Evolutionary conservation across 2,888 invertebrate genomes (phyloP), one percentile per base, ranked within the genome.

Genomic region (Timema podura): DNA sequence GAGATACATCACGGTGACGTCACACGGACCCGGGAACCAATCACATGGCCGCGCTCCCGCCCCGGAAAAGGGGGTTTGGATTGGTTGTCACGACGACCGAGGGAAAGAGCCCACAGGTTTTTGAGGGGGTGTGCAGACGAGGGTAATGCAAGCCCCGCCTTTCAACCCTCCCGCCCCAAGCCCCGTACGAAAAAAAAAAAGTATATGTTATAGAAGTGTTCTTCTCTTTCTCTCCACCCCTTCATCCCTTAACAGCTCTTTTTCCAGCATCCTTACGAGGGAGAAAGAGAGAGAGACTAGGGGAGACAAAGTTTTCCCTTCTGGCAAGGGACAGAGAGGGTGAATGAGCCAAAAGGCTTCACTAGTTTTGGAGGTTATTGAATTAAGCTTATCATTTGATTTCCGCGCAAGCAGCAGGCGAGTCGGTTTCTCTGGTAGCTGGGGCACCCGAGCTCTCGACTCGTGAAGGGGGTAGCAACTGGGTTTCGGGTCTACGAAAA

Each of bases 371-470:
- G 83, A 82, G 85, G 87, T 89, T 89, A 89, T 89, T 89, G 89
- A 89, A 89, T 89, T 89, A 89, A 87, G 88, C 88, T 88, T 88
- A 89, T 89, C 89, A 89, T 89, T 85, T 84, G 85, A 85, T 85
- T 85, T 84, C 83, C 82, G 80, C 80, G 77, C 79, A 77, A 79
- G 80, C 81, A 80, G 80, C 81, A 81, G 81, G 82, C 74, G 74
- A 75, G 75, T 73, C 65, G 72, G 67, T 68, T 66, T 65, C 67
- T 68, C 59, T 47, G 64, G 48, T 45, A 16, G 30, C 13, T 49
- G 51, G 51, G n/a, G 67, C 46, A 49, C 51, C 49, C 30, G 30
- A 30, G 30, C 30, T 30, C 30, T 30, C 30, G 30, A 30, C 30
- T 30, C 30, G 30, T 30, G 30, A 30, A 30, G 30, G 30, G 30